These are phyloP conservation scores for Enteromius radiatus DNA, from an alignment of 2,797 vertebrate genomes.

Conservation along the genomic window DNA sequence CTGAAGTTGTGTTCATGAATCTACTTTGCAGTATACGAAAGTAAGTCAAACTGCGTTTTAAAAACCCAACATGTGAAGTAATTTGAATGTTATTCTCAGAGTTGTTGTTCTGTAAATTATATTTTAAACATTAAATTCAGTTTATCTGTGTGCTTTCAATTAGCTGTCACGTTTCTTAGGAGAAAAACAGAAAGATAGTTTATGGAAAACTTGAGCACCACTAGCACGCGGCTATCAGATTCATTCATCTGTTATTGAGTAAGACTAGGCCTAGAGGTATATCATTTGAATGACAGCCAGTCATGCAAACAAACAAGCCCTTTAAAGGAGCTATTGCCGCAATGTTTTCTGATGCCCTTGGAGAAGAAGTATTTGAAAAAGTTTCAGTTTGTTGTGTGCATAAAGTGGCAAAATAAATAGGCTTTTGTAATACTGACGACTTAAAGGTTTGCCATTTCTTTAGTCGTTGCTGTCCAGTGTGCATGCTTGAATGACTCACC, in stretches of 20 bases:
- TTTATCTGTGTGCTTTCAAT: constrained; percentile 38
- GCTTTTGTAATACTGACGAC: neutral
- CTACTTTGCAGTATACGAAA: constrained; percentile 71
- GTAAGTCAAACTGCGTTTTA: constrained; percentile 50
- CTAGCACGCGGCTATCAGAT: constrained; percentile 35
- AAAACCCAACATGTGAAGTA: constrained; percentile 28
- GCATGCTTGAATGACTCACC: neutral
- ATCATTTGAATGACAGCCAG: constrained; percentile 49
- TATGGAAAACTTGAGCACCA: constrained; percentile 45
- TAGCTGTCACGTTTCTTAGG: constrained; percentile 29
- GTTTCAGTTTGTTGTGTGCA: neutral
- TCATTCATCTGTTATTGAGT: constrained; percentile 49
- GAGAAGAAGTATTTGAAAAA: constrained; percentile 1
- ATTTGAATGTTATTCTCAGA: neutral
- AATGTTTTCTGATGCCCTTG: constrained; percentile 43
- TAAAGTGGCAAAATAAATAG: neutral
- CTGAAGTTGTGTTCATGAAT: constrained; percentile 78
- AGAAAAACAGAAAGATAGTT: constrained; percentile 20
- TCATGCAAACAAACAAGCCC: constrained; percentile 56
- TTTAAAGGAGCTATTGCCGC: constrained; percentile 46
- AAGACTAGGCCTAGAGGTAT: constrained; percentile 51
- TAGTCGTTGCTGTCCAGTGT: neutral
- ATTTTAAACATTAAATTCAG: no score
- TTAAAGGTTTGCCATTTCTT: neutral
- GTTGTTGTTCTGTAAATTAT: no score